Percentiles rank a stretch among this genome's conserved stretches.
phyloP scores from a whole-genome alignment of 2,888 invertebrate genomes.

The Malachius bipustulatus region DNA sequence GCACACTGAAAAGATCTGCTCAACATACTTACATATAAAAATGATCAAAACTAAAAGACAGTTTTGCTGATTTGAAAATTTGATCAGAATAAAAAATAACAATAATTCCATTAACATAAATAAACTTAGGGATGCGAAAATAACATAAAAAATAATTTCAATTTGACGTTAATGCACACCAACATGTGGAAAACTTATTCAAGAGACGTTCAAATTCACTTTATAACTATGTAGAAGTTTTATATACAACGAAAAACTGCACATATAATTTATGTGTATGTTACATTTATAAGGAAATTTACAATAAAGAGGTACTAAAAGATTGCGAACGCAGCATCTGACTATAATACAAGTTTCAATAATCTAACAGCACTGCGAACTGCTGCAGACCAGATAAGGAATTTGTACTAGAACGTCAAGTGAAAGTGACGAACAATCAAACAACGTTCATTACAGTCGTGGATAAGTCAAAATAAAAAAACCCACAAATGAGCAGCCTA shows the following conservation, averaged over 20 bases:
- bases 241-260: constrained; percentile 38
- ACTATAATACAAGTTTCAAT: constrained; percentile 26
- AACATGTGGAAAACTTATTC: too few relatives aligned
- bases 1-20: too few relatives aligned
- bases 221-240: neutral
- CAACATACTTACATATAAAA: too few relatives aligned
- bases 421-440: constrained; percentile 25
- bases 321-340: constrained; percentile 35
- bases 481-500: constrained; percentile 23
- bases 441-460: too few relatives aligned
- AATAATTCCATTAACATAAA: too few relatives aligned
- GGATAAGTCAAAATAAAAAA: too few relatives aligned
- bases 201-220: constrained; percentile 1
- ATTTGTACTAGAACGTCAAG: constrained; percentile 36
- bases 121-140: too few relatives aligned
- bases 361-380: constrained; percentile 21
- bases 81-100: too few relatives aligned
- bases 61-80: too few relatives aligned
- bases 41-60: too few relatives aligned
- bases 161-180: too few relatives aligned
- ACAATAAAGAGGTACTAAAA: constrained; percentile 35
- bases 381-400: constrained; percentile 24
- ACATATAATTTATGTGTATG: constrained; percentile 30
- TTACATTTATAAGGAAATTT: constrained; percentile 34
- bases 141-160: too few relatives aligned